These are phyloP conservation scores for Ochlodes sylvanus DNA, from an alignment of 2,888 invertebrate genomes.

Conservation along the genomic window DNA sequence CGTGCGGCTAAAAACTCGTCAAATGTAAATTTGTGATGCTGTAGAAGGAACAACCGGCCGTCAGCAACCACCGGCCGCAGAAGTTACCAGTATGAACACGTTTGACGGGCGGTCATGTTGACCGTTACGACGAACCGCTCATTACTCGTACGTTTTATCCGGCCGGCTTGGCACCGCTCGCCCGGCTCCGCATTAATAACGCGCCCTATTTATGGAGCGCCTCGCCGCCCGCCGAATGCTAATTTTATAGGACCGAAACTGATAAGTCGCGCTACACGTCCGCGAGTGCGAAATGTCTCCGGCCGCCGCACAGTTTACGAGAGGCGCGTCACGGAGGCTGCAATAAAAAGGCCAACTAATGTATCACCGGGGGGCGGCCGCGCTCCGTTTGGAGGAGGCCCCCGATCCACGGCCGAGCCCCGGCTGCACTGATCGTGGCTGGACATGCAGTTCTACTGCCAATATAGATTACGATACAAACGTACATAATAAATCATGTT, in stretches of 20 bases:
- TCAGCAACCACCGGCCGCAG: no score
- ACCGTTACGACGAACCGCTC: neutral
- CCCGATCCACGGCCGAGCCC: no score
- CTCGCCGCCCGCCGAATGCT: conserved; percentile 9
- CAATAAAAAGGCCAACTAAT: conserved; percentile 17
- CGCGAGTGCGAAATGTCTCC: conserved; percentile 21
- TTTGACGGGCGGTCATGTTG: no score
- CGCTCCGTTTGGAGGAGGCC: neutral
- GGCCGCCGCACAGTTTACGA: conserved; percentile 10
- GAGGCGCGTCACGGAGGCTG: conserved; percentile 15
- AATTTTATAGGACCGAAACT: conserved; percentile 20
- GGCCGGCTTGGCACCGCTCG: neutral
- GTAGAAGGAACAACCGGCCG: no score
- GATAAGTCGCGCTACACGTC: conserved; percentile 20
- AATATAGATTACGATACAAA: no score
- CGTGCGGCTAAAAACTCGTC: no score
- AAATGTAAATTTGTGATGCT: no score
- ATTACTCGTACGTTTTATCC: conserved; percentile 10
- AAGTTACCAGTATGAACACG: no score
- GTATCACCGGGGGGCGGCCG: conserved; percentile 6
- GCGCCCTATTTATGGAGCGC: conserved; percentile 15
- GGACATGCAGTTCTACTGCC: no score
- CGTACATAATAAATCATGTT: no score
- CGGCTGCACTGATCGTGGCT: no score
- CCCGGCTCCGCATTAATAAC: conserved; percentile 10